Conservation (phyloP, 2,113 vertebrate genomes). For the Aegotheles bennettii region DNA sequence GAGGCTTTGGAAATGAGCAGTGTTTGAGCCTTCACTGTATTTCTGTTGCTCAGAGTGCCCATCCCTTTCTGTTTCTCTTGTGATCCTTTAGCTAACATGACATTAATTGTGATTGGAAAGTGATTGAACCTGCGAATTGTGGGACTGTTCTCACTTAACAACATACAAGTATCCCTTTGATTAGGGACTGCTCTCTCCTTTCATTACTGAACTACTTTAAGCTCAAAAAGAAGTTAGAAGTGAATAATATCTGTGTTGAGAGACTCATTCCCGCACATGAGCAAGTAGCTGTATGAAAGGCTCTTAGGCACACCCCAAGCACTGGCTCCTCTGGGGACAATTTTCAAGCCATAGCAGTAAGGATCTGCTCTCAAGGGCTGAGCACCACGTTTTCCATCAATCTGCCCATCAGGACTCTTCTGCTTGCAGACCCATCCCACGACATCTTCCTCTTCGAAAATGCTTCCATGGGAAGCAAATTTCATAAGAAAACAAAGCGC, state of each 20-base stretch:
- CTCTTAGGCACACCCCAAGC: neutral
- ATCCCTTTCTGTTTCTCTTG: neutral
- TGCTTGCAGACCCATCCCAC: neutral
- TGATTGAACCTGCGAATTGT: neutral
- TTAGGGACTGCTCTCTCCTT: neutral
- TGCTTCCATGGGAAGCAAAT: neutral
- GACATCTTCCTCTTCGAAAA: neutral
- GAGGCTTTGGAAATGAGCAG: neutral
- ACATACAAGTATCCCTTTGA: neutral
- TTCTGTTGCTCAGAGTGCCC: neutral
- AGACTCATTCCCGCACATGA: neutral
- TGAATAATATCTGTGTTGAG: neutral
- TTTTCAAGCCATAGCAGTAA: neutral
- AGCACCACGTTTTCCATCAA: neutral
- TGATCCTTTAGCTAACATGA: neutral
- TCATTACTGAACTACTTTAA: neutral
- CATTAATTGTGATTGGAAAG: constrained; percentile 23
- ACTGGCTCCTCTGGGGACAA: neutral
- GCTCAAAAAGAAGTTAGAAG: neutral
- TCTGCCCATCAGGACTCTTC: neutral
- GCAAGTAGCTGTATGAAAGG: neutral
- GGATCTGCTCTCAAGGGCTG: neutral
- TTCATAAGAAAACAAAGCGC: neutral
- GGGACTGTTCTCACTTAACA: neutral
- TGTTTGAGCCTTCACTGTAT: neutral